phyloP scores from a whole-genome alignment of 2,113 vertebrate genomes.

The Hymenochirus boettgeri region DNA sequence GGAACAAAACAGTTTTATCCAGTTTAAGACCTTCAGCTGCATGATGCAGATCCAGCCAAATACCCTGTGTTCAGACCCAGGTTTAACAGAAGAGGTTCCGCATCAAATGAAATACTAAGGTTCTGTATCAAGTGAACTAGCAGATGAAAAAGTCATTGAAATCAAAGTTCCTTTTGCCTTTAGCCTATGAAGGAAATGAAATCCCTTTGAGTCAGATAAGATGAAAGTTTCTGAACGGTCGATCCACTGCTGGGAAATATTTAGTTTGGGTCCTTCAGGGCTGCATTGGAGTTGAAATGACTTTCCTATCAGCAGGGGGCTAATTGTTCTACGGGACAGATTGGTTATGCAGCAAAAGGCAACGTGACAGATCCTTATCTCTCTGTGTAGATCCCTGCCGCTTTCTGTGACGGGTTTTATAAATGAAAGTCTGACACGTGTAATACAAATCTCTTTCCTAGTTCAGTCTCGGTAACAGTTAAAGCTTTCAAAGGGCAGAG shows the following conservation, averaged over 20 bases:
- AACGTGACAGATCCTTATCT: slow-evolving; percentile 39
- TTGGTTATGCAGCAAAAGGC: slow-evolving; percentile 47
- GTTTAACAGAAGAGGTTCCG: slow-evolving; percentile 49
- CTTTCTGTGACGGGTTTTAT: neutral
- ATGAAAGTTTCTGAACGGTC: slow-evolving; percentile 60
- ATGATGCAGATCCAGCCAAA: slow-evolving; percentile 42
- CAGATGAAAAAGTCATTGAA: slow-evolving; percentile 45
- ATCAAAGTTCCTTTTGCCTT: slow-evolving; percentile 45
- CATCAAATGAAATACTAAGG: slow-evolving; percentile 47
- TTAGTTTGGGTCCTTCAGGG: slow-evolving; percentile 50
- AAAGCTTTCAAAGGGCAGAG: no score
- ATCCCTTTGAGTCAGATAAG: slow-evolving; percentile 52
- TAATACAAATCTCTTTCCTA: no score
- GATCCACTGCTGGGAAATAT: slow-evolving; percentile 56
- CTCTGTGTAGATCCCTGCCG: neutral
- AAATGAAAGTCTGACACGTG: neutral
- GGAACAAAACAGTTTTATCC: no score
- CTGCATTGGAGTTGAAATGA: slow-evolving; percentile 46
- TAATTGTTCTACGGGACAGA: slow-evolving; percentile 56
- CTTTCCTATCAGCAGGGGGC: slow-evolving; percentile 52
- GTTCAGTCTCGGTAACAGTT: no score
- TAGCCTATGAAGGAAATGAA: slow-evolving; percentile 48
- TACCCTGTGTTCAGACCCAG: slow-evolving; percentile 38
- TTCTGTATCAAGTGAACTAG: slow-evolving; percentile 41
- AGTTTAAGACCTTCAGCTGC: no score